Evolutionary conservation across 2,113 vertebrate species (phyloP).

Genomic region (Coreoperca whiteheadi): DNA sequence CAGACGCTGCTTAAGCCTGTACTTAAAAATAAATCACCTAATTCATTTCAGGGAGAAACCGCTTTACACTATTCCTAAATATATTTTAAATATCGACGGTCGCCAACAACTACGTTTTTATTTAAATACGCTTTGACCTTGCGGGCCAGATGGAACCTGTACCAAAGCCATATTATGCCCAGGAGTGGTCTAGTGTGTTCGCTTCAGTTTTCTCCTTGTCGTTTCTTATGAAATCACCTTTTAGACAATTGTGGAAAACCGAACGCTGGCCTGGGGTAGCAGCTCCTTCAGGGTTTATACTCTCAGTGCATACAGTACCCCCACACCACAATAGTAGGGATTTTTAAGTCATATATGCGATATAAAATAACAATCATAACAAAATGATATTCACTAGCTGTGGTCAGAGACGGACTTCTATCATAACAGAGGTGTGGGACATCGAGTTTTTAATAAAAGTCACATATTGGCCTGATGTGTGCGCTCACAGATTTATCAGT

Average conservation of each 20-base stretch:
- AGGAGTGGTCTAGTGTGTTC: not conserved
- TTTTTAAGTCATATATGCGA: conserved; percentile 5
- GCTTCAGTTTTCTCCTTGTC: not conserved
- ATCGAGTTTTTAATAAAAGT: conserved; percentile 52
- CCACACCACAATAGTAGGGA: not conserved
- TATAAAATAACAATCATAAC: conserved; percentile 25
- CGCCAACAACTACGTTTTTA: not conserved
- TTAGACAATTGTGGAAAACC: not conserved
- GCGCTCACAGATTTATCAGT: conserved; percentile 33
- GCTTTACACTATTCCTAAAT: not conserved
- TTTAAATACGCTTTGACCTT: not conserved
- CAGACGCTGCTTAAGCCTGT: not conserved
- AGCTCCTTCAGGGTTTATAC: not conserved
- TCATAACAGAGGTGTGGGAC: conserved; percentile 8
- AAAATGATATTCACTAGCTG: conserved; percentile 14
- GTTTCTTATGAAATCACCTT: not conserved
- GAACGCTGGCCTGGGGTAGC: not conserved
- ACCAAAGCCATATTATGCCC: not conserved
- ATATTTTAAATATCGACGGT: not conserved
- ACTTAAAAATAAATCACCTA: not conserved
- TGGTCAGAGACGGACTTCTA: conserved; percentile 16
- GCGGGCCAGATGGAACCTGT: not conserved
- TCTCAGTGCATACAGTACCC: not conserved
- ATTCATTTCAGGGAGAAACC: not conserved
- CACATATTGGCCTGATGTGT: conserved; percentile 31